Base-by-base conservation (phyloP, 2,888 invertebrate genomes). In the Ochropacha duplaris region DNA sequence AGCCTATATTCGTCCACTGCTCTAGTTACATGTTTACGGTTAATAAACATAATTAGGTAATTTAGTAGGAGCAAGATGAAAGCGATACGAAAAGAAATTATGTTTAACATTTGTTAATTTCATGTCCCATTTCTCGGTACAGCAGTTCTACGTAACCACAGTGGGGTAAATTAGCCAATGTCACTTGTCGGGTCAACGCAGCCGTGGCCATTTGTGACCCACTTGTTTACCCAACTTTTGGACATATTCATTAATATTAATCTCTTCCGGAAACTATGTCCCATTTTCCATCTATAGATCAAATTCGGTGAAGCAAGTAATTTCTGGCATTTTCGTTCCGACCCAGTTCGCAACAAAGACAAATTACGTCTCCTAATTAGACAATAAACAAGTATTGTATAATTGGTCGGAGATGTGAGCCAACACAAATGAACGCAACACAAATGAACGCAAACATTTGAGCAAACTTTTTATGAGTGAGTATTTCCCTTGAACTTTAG, bases 231-330 rank as follows among this genome's bases (percentile, higher is more conserved):
- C 57, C 55, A 59, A 64, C 59, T 58, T 59, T 64, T 63, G 74
- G 66, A 68, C 69, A 61, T 54, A 54, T 65, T 78, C 72, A 75
- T 78, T 76, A 76, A 78, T 76, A 76, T 72, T 74, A 66, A 78
- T 74, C 66, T 62, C 55, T 82, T 79, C 81, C 56, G 54, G 56
- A 82, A 80, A 82, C 69, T 61, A 67, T 61, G 62, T 76, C 68
- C 71, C 79, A 69, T 66, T 72, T 69, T 65, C 77, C 76, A 68
- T 69, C 65, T 69, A 72, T 71, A 73, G 71, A 68, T 62, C 60
- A 64, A 68, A 72, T 78, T 75, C 68, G 59, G 68, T 70, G 68
- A 74, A 76, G 61, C 56, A 16, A 44, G 36, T 54, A 54, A 39
- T 54, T 36, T 54, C 14, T 70, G 59, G 12, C 54, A 44, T 54